Evolutionary conservation across 2,797 vertebrate genomes (phyloP).

Genomic region (Pygocentrus nattereri): DNA sequence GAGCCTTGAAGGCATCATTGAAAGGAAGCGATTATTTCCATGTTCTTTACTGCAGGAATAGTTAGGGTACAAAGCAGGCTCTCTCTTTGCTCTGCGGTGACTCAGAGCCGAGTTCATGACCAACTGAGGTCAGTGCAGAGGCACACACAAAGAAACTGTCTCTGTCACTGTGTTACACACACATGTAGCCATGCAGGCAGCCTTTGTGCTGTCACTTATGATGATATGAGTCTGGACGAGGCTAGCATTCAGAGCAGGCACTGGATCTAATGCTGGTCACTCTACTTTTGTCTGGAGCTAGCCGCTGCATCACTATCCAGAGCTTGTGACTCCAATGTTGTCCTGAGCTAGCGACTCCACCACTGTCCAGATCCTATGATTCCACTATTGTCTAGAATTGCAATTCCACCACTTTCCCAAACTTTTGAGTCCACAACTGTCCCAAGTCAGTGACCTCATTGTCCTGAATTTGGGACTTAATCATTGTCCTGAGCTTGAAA

Average conservation of each 20-base stretch:
- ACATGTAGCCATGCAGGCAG: background rate
- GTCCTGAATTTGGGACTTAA: too few species aligned
- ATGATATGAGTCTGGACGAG: constrained; percentile 31
- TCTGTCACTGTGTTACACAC: constrained; percentile 1
- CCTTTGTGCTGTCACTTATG: constrained; percentile 42
- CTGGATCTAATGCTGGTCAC: constrained; percentile 3
- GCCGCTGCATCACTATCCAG: background rate
- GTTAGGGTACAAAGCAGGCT: constrained; percentile 54
- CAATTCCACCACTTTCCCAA: constrained; percentile 2
- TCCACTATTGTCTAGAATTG: background rate
- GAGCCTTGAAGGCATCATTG: constrained; percentile 42
- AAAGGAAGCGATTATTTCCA: constrained; percentile 58
- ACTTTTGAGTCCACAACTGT: background rate
- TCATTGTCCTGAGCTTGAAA: background rate
- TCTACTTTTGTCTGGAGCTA: background rate
- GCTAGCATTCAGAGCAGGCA: constrained; percentile 30
- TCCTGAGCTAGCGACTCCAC: background rate
- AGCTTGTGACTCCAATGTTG: constrained; percentile 13
- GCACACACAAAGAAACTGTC: constrained; percentile 24
- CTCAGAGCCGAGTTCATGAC: constrained; percentile 52
- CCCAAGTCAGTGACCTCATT: too few species aligned
- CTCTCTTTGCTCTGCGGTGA: constrained; percentile 53
- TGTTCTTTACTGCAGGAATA: constrained; percentile 47
- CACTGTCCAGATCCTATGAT: background rate
- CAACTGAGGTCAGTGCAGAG: constrained; percentile 32